phyloP scores from a whole-genome alignment of 2,113 vertebrate genomes.

The Muntiacus muntjak region DNA sequence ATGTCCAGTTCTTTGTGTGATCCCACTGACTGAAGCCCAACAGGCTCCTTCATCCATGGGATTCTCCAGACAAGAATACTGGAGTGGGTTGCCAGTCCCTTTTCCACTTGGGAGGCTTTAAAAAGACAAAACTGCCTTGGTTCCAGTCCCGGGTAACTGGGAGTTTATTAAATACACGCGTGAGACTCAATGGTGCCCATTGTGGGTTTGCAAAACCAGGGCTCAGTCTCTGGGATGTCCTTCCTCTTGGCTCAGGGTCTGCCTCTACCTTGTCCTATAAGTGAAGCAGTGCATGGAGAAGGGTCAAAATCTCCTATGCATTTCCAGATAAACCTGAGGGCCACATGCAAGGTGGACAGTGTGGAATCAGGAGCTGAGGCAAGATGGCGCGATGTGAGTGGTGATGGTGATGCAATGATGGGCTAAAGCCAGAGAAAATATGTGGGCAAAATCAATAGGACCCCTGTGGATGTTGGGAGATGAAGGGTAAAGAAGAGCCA shows the following conservation, averaged over 20 bases:
- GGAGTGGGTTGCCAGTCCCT: no score
- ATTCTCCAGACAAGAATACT: no score
- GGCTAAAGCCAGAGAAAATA: neutral
- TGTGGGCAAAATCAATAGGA: accelerated
- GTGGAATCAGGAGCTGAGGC: neutral
- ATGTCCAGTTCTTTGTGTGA: no score
- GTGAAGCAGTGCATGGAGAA: accelerated
- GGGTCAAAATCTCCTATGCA: neutral
- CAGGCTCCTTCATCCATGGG: no score
- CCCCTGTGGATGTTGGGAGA: neutral
- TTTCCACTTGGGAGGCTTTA: neutral
- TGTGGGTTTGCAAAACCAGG: neutral
- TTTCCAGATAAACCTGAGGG: neutral
- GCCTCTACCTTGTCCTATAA: neutral
- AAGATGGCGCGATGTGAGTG: neutral
- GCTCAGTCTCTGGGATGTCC: no score
- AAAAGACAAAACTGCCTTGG: neutral
- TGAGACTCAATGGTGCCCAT: neutral
- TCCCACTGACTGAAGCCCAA: no score
- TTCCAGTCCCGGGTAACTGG: neutral
- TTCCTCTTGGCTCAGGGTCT: neutral
- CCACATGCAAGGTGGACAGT: neutral
- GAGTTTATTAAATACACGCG: accelerated
- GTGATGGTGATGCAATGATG: accelerated
- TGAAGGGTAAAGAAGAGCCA: neutral